Evolutionary conservation across 2,888 invertebrate species (phyloP).

Genomic region (Macrosoma leucophasiata): DNA sequence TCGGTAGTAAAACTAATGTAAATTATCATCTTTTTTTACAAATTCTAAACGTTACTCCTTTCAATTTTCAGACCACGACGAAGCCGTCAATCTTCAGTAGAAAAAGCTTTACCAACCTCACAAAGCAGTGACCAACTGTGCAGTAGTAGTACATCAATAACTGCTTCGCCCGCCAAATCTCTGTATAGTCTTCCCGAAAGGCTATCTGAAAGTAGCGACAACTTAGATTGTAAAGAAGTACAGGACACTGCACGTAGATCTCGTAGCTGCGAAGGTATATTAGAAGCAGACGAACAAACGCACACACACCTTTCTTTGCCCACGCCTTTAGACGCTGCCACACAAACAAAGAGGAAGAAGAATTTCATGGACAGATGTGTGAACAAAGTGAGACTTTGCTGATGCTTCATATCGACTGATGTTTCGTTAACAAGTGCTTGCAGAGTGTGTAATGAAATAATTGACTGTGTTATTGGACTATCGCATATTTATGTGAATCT

Average conservation of each 20-base stretch:
- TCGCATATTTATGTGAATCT: conserved; percentile 59
- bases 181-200: conserved; percentile 62
- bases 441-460: conserved; percentile 61
- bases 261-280: conserved; percentile 79
- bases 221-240: conserved; percentile 46
- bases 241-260: conserved; percentile 59
- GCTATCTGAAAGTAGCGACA: conserved; percentile 58
- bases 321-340: conserved; percentile 73
- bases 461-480: conserved; percentile 61
- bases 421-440: conserved; percentile 36
- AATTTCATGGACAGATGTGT: conserved; percentile 92
- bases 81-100: conserved; percentile 61
- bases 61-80: conserved; percentile 58
- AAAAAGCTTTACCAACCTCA: conserved; percentile 55
- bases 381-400: conserved; percentile 86
- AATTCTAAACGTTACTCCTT: conserved; percentile 6
- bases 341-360: conserved; percentile 80
- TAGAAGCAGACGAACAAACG: conserved; percentile 70
- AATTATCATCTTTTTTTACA: no score
- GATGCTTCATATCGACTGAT: conserved; percentile 48
- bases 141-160: conserved; percentile 59
- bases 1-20: no score
- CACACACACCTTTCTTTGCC: conserved; percentile 75
- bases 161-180: conserved; percentile 60
- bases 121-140: conserved; percentile 64